phyloP scores from a whole-genome alignment of 2,113 vertebrate genomes.

The Hystrix brachyura region DNA sequence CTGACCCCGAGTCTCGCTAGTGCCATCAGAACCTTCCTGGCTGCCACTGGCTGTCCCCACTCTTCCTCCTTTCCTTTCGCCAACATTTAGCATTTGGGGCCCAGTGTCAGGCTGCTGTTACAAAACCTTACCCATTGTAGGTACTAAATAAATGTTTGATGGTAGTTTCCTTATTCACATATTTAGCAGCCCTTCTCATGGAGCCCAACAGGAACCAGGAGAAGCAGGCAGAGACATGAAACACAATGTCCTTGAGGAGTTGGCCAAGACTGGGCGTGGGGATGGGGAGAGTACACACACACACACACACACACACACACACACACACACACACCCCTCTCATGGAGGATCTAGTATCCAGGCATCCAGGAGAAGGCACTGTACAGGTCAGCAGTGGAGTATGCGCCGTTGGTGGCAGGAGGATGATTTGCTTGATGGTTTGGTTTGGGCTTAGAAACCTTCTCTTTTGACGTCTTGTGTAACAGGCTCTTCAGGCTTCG shows the following conservation, averaged over 20 bases:
- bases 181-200: background rate
- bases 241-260: background rate
- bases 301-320: too few species aligned
- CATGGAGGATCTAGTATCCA: background rate
- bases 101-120: background rate
- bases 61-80: background rate
- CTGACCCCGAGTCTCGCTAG: background rate
- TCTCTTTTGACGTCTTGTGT: background rate
- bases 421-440: background rate
- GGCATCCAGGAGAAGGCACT: background rate
- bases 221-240: background rate
- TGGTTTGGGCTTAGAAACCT: background rate
- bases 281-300: background rate
- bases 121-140: background rate
- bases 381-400: background rate
- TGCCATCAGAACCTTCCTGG: background rate
- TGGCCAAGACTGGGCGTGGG: background rate
- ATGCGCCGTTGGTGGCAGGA: background rate
- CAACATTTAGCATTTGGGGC: background rate
- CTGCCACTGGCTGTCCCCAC: fast-evolving
- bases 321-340: background rate
- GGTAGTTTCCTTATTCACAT: constrained; percentile 1
- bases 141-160: background rate
- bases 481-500: background rate
- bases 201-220: background rate